Evolutionary conservation across 2,797 vertebrate species (phyloP).

Genomic region (Anas capensis): DNA sequence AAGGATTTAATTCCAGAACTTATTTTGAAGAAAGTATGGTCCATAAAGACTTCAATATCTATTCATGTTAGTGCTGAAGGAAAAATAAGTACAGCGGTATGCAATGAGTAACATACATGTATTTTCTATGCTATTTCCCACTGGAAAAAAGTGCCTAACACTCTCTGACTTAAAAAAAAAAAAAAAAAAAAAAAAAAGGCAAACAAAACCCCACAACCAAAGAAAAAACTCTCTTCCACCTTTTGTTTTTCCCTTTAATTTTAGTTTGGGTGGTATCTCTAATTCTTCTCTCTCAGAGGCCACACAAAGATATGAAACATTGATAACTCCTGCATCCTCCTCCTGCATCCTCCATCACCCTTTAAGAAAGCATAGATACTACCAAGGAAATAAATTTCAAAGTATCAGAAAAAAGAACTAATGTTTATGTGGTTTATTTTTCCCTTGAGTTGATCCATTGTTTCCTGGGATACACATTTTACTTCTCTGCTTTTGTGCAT

Average conservation of each 20-base stretch:
- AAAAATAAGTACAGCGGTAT: not conserved
- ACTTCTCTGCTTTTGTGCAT: rapidly evolving
- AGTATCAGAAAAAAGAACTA: not conserved
- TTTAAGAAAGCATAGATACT: not conserved
- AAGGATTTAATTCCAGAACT: not conserved
- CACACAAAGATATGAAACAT: rapidly evolving
- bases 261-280: not conserved
- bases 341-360: rapidly evolving
- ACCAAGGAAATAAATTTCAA: not conserved
- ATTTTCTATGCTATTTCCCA: not conserved
- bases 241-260: not conserved
- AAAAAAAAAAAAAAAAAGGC: not conserved
- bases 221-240: not conserved
- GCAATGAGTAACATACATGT: not conserved
- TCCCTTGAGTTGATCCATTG: not conserved
- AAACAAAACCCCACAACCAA: not conserved
- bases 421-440: not conserved
- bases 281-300: not conserved
- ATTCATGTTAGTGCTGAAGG: not conserved
- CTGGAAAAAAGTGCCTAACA: not conserved
- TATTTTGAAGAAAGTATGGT: not conserved
- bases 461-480: not conserved
- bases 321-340: rapidly evolving
- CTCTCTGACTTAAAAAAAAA: not conserved
- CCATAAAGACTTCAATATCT: not conserved